Conservation (phyloP, 23 tunicate genomes). For the Clavelina lepadiformis region DNA sequence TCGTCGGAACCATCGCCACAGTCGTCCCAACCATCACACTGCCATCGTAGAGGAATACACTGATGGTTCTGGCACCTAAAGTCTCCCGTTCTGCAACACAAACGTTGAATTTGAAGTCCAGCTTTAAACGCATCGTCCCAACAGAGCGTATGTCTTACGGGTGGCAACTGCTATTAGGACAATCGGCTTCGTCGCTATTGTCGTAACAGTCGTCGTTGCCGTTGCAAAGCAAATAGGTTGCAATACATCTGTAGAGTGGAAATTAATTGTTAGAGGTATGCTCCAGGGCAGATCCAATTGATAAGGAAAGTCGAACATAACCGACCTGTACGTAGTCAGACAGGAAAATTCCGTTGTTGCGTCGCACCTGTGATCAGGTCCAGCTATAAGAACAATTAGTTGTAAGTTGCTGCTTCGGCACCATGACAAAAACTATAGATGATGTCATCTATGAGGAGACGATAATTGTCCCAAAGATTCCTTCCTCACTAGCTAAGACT, state of each 20-base stretch:
- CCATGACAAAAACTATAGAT: not conserved
- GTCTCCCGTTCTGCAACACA: slow-evolving; percentile 32
- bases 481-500: not conserved
- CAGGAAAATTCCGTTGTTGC: slow-evolving; percentile 47
- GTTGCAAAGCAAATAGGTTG: slow-evolving; percentile 43
- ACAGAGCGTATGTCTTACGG: slow-evolving; percentile 33
- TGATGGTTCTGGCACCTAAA: slow-evolving; percentile 59
- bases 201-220: slow-evolving; percentile 78
- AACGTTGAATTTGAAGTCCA: too few species aligned
- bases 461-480: not conserved
- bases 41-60: slow-evolving; percentile 61
- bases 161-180: slow-evolving; percentile 44
- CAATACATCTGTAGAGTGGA: slow-evolving; percentile 33
- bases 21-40: slow-evolving; percentile 48
- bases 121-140: too few species aligned
- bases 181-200: slow-evolving; percentile 53
- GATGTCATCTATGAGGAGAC: too few species aligned
- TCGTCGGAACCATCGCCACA: slow-evolving; percentile 75
- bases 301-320: too few species aligned
- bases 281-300: not conserved
- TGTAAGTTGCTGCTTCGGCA: not conserved
- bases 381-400: slow-evolving; percentile 12
- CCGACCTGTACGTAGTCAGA: slow-evolving; percentile 50
- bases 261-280: not conserved
- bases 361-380: slow-evolving; percentile 32